Evolutionary conservation across 2,888 invertebrate genomes (phyloP).

Genomic region (Latrodectus hesperus): DNA sequence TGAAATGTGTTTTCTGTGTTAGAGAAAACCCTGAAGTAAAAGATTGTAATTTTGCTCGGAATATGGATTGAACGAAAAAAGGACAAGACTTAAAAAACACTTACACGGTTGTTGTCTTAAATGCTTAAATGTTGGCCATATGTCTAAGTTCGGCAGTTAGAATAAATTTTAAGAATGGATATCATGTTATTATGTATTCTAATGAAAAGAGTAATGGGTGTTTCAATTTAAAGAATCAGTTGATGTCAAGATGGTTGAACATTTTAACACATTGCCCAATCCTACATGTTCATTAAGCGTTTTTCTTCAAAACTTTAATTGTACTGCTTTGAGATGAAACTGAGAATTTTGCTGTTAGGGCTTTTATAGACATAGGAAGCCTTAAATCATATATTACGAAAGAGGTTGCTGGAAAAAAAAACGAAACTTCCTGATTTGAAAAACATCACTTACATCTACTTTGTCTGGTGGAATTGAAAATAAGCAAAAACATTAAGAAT

Average conservation of each 20-base stretch:
- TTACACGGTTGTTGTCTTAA: neutral
- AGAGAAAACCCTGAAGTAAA: neutral
- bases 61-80: neutral
- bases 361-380: neutral
- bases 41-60: neutral
- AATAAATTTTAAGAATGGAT: neutral
- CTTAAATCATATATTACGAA: neutral
- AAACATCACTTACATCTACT: neutral
- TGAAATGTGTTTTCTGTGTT: neutral
- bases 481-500: neutral
- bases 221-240: neutral
- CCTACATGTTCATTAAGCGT: neutral
- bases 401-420: neutral
- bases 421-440: neutral
- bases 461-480: conserved; percentile 6
- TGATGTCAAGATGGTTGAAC: neutral
- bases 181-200: neutral
- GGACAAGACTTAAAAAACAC: neutral
- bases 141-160: neutral
- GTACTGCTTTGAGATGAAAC: neutral
- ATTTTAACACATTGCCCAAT: neutral
- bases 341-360: neutral
- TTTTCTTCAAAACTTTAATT: neutral
- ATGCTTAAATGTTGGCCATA: neutral
- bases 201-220: neutral